Evolutionary conservation across 2,113 vertebrate genomes (phyloP), one percentile per base, ranked within the genome.

Genomic region (Heterocephalus glaber): DNA sequence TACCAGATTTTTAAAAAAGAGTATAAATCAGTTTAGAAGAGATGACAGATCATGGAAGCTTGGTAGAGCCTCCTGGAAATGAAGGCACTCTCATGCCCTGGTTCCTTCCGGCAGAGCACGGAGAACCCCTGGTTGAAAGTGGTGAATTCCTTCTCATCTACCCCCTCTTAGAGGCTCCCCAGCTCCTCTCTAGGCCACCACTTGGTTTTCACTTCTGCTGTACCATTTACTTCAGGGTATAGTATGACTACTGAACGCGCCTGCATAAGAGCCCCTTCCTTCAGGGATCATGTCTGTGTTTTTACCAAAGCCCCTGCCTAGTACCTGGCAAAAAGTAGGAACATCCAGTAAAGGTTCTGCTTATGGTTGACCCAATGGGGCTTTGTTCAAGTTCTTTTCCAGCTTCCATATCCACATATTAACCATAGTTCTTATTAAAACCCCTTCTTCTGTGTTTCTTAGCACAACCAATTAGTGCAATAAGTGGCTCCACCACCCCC

Each of bases 321-420:
- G 56, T n/a, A 95, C 52, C 66, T 96, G 76, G 80, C 84, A 94
- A n/a, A 93, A 85, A 89, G 58, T n/a, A 63, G 44, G 30, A 95
- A 58, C 5, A 28, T 84, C 83, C 65, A 74, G 2, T 90, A 93
- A 92, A 89, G 16, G 22, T 68, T 91, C 77, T 65, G 7, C 9
- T 77, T 76, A 74, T 65, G 86, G 22, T 68, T 86, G 16, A 89
- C 79, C 52, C 38, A 33, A 4, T 38, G 85, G 28, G 30, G 41
- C 35, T 52, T 76, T 92, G 56, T 58, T 92, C 47, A 74, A n/a
- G 30, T 95, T 94, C 58, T 92, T 93, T 85, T 90, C 74, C 96
- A 85, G 58, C 35, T 28, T 82, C 63, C 58, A 30, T 70, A 65
- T 76, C 72, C 38, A 68, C 61, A 33, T 35, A 72, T 90, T 76